Evolutionary conservation across 2,797 vertebrate genomes (phyloP).

Genomic region (Cynopterus sphinx): DNA sequence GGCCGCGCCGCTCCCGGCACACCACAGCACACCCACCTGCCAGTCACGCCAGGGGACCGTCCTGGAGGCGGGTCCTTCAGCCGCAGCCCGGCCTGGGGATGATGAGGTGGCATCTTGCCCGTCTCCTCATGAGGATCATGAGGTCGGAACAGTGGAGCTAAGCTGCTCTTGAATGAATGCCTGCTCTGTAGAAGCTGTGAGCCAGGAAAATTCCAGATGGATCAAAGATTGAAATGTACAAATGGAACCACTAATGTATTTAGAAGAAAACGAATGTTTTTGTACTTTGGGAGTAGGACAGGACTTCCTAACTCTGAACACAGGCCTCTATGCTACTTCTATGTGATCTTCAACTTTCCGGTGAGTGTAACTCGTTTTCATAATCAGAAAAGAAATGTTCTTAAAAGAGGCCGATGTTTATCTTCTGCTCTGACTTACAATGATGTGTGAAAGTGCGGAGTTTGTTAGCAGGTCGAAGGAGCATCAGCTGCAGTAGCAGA

Average conservation of each 20-base stretch:
- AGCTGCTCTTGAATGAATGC: background rate
- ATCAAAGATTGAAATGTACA: background rate
- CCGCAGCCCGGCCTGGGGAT: background rate
- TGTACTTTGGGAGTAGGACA: background rate
- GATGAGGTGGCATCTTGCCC: background rate
- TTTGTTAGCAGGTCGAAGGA: slow-evolving; percentile 43
- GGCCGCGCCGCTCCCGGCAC: background rate
- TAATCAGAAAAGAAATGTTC: background rate
- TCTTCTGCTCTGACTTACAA: slow-evolving; percentile 37
- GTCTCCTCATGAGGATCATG: background rate
- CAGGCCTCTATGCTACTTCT: background rate
- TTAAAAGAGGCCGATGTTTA: slow-evolving; percentile 53
- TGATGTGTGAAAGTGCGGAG: background rate
- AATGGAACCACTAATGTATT: background rate
- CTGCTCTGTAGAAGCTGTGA: background rate
- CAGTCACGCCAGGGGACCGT: background rate
- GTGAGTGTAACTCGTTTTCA: background rate
- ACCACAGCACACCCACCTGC: background rate
- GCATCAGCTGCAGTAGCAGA: background rate
- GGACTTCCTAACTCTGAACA: background rate
- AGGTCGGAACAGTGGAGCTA: background rate
- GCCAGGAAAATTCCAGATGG: background rate
- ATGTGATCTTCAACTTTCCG: background rate
- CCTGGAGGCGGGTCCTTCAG: background rate
- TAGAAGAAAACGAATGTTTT: background rate